Conservation (phyloP, 2,888 invertebrate species). For the Tipula helvola region DNA sequence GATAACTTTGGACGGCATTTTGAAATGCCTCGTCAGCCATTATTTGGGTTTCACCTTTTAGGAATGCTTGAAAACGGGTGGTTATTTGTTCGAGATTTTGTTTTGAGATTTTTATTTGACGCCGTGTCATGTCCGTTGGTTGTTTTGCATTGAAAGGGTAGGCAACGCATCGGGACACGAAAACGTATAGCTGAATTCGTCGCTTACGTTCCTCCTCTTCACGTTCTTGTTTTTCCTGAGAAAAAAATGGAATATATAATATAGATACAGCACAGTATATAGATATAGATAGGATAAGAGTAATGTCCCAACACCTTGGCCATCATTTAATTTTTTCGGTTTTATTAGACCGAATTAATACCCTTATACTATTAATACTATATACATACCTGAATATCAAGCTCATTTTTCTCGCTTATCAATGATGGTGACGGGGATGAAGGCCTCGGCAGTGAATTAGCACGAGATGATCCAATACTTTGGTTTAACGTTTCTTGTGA, state of each 20-base stretch:
- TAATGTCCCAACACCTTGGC: neutral
- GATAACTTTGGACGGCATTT: constrained; percentile 94
- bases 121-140: constrained; percentile 92
- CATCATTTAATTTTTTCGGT: neutral
- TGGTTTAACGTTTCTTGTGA: constrained; percentile 48
- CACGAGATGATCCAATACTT: constrained; percentile 45
- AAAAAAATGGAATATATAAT: neutral
- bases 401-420: constrained; percentile 78
- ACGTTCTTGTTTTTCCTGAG: constrained; percentile 80
- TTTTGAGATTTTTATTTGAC: constrained; percentile 92
- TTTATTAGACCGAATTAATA: too few relatives aligned
- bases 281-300: neutral
- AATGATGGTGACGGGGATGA: constrained; percentile 87
- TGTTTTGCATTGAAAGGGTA: constrained; percentile 99
- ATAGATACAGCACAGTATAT: neutral
- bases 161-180: constrained; percentile 93
- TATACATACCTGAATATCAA: constrained; percentile 54
- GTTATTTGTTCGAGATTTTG: constrained; percentile 91
- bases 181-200: constrained; percentile 92
- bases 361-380: neutral
- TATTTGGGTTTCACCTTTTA: constrained; percentile 97
- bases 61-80: constrained; percentile 85
- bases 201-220: constrained; percentile 94
- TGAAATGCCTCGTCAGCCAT: constrained; percentile 97
- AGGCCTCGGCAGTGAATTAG: constrained; percentile 60